Evolutionary conservation across 1,140 invertebrate species (phyloP).

Genomic region (Meteorus sp.): DNA sequence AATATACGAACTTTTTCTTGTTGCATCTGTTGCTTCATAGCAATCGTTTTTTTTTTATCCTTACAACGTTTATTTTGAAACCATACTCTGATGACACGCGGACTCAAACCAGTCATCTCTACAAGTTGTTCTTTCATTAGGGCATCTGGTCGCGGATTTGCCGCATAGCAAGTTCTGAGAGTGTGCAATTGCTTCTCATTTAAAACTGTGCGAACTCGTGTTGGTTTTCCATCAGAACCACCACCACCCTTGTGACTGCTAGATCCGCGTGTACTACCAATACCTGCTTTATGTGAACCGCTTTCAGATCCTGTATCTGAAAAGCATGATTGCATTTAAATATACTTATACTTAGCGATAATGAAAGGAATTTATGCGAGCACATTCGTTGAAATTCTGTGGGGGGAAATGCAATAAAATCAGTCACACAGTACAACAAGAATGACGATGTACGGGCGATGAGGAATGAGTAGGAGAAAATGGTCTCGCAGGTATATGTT

Average conservation of each 20-base stretch:
- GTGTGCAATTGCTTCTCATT: slow-evolving; percentile 99
- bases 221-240: slow-evolving; percentile 90
- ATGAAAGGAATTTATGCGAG: too few species aligned
- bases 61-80: slow-evolving; percentile 99
- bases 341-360: not conserved
- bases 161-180: slow-evolving; percentile 90
- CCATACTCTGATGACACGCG: slow-evolving; percentile 96
- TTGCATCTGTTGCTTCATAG: slow-evolving; percentile 95
- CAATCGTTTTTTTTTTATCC: slow-evolving; percentile 96
- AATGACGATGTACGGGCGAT: not conserved
- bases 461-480: not conserved
- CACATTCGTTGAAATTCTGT: too few species aligned
- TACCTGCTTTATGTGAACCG: slow-evolving; percentile 77
- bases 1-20: slow-evolving; percentile 90
- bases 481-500: not conserved
- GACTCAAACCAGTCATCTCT: slow-evolving; percentile 96
- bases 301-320: slow-evolving; percentile 83
- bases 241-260: slow-evolving; percentile 63
- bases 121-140: slow-evolving; percentile 99
- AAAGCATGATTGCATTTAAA: not conserved
- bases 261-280: slow-evolving; percentile 55
- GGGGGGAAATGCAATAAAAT: too few species aligned
- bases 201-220: slow-evolving; percentile 93
- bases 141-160: slow-evolving; percentile 96
- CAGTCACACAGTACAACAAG: not conserved